Evolutionary conservation across 1,140 invertebrate species (phyloP), one percentile per base, ranked within the genome.

Genomic region (Bombus sylvicola): DNA sequence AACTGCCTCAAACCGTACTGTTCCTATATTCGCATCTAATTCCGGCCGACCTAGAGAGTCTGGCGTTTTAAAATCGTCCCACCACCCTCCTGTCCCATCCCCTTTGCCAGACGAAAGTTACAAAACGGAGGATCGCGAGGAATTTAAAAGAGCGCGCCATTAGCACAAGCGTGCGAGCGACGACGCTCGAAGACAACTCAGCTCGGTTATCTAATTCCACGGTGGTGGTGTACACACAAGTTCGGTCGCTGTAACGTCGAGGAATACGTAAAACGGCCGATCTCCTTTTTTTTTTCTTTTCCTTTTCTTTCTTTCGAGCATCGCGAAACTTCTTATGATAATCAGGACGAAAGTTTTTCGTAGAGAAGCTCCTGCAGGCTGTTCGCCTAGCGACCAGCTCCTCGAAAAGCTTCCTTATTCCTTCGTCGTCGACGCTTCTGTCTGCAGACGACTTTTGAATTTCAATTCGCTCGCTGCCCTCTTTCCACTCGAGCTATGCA

Each of bases 271-370:
- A 89, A 89, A 89, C 77, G 66, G 53, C 34, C 59, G 64, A 3
- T 69, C 72, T 64, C 69, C 69, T 31, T 34, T 34, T 34, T 34
- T 34, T 34, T 34, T 34, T 64, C 75, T 86, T 73, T 68, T 13
- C 12, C 18, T 87, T 69, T 72, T 31, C 59, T 69, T 72, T 31
- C 59, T 47, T 43, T 41, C 13, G 41, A 34, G 31, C 53, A 28
- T 73, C 75, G 84, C 79, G 66, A 77, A 84, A 89, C 80, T 89
- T 89, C 64, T 84, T 87, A 87, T 82, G 88, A 90, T 90, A 89
- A 90, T 90, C 85, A 75, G 59, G 59, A 53, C 57, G 76, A 89
- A 90, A 90, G 80, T 89, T 89, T 83, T 71, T 53, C 62, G 59
- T 18, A 34, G 73, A 6, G 31, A 6, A 3, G 15, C 31, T 68